Evolutionary conservation across 2,888 invertebrate genomes (phyloP), one percentile per base, ranked within the genome.

Genomic region (Drosophila tanythrix): DNA sequence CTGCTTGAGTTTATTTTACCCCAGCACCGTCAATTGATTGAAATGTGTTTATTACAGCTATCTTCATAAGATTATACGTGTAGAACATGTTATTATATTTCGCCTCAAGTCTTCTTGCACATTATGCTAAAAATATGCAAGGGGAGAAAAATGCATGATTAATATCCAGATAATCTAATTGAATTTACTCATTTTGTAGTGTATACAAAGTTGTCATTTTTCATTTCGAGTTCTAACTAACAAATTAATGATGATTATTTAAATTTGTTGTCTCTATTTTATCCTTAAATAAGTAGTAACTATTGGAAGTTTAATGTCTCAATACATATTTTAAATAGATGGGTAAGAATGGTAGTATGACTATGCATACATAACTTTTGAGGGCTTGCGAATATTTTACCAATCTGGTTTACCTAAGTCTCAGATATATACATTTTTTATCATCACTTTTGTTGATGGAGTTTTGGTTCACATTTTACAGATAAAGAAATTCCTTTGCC

Each of bases 1-100:
- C 55, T 57, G n/a, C 40, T 15, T 40, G 64, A 58, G 50, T 59
- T 59, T 64, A 43, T 51, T 50, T 65, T 51, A 58, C 29, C 52
- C 60, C n/a, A 18, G 21, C 71, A 59, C 50, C 58, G 59, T 62
- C 55, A 60, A 61, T 43, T 71, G 57, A 48, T 53, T 46, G 35
- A 69, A 69, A 59, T 69, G 36, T 31, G 51, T 18, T 51, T 48
- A 51, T 43, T 25, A 43, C 31, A 31, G 35, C 43, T 31, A 52
- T 29, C 56, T 36, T 18, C 7, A 1, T 27, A 38, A 35, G 50
- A 25, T 63, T 50, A 51, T 35, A 48, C 13, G 29, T 35, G 40
- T 27, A 2, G 18, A 18, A 27, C 25, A 55, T 18, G 25, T 36
- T 36, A n/a, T n/a, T 29, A 57, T 10, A 31, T 40, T 3, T 27